A percentile compares a stretch with the other conserved stretches of the same genome.
These are phyloP conservation scores for Drosophila borborema DNA, from an alignment of 2,888 invertebrate genomes.

Conservation along the genomic window DNA sequence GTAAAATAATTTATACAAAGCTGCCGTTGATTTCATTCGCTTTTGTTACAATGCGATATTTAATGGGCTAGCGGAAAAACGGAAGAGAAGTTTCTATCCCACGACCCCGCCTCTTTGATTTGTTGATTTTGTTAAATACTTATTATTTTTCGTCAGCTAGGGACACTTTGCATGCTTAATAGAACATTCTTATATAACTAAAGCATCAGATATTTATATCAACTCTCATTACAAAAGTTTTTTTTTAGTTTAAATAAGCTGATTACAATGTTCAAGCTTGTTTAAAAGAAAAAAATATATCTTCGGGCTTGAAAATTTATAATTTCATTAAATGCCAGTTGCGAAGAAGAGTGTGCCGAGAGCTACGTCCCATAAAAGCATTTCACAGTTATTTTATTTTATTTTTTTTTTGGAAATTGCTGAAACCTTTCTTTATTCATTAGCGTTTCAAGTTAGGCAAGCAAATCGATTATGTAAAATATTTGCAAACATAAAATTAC, in stretches of 20 bases:
- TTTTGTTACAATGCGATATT: constrained; percentile 59
- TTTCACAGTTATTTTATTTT: not conserved
- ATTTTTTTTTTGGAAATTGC: not conserved
- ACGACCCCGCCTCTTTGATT: constrained; percentile 22
- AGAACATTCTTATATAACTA: not conserved
- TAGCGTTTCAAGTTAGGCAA: not conserved
- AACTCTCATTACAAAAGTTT: constrained; percentile 1
- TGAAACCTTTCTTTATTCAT: not conserved
- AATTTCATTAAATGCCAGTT: not conserved
- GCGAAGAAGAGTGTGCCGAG: not conserved
- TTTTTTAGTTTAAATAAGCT: constrained; percentile 8
- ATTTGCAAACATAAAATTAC: constrained; percentile 12
- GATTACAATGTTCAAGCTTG: not conserved
- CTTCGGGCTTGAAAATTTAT: not conserved
- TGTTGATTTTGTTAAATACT: constrained; percentile 76
- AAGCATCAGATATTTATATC: not conserved
- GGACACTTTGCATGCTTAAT: constrained; percentile 12
- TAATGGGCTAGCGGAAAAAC: constrained; percentile 42
- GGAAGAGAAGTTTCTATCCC: constrained; percentile 15
- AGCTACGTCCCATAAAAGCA: not conserved
- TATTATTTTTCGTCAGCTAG: constrained; percentile 42
- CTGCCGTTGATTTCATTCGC: constrained; percentile 68
- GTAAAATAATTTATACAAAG: constrained; percentile 77
- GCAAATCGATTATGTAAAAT: not conserved
- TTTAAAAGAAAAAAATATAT: not conserved